Evolutionary conservation across 2,888 invertebrate species (phyloP), one percentile per base, ranked within the genome.

Genomic region (Xylota sylvarum): DNA sequence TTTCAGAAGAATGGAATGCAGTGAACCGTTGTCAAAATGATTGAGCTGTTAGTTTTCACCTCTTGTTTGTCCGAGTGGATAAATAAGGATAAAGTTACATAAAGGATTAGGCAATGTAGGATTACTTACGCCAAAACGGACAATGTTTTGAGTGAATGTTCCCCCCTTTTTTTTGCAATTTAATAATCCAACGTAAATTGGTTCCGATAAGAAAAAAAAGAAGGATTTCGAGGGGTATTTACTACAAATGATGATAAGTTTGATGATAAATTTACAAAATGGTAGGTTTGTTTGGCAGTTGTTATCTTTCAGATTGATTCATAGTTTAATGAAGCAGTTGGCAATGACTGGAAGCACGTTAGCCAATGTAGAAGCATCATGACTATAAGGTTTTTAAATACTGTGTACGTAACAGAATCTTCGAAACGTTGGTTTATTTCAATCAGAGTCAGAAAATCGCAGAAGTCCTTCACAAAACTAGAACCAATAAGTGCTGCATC

Each of bases 41-140:
- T 84, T 79, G 84, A 84, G 79, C 79, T 74, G 65, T 79, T 84
- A 79, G 72, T 80, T 73, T 67, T 73, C 72, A 80, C 72, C 72
- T 80, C 60, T 84, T 79, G 84, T 79, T 50, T 70, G 84, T 60
- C 55, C 69, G 64, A 69, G 74, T 74, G 79, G 50, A 74, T 74
- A 79, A 84, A 74, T 69, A 79, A 62, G 62, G 60, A 55, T 64
- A 74, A 64, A 56, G 69, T 84, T 79, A 65, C 73, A 72, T 43
- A 65, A 84, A 64, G 56, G 79, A 84, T 79, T 74, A 74, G 58
- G 72, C 32, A 35, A 14, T 55, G 62, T 27, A 3, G 55, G 69
- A 78, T 78, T 48, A 55, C 69, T 50, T 32, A 35, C 40, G 50
- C 60, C 27, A 65, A 40, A 50, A 30, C 10, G 40, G 65, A 23